Base-by-base conservation (phyloP, 2,113 vertebrate species). In the Bambusicola thoracicus region DNA sequence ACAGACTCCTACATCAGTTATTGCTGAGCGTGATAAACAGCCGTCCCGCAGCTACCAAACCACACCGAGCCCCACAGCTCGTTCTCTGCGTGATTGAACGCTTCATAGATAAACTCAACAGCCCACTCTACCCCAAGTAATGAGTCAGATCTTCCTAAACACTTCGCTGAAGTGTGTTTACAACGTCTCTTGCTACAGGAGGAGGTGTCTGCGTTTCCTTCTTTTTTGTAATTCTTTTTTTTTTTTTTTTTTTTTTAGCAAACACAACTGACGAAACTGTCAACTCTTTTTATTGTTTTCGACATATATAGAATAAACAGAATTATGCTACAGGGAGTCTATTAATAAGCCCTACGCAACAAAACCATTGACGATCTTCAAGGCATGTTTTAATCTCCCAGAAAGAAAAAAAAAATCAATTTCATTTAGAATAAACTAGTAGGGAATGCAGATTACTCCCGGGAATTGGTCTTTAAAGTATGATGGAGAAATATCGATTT, bases 401-500 rank as follows among this genome's bases (percentile, higher is more conserved):
- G 89, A 91, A 94, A 89, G n/a, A 61, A 61, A 61, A 59, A 63
- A 62, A 84, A 96, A 96, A 97, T 97, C 97, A 77, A 97, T 97
- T 91, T 97, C 96, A 94, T 96, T 97, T 96, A 92, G 92, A 96
- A 93, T 96, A 97, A 97, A 92, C 87, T 94, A 94, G 76, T 80
- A 81, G 63, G 97, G 94, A 96, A 96, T 83, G 69, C 76, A 92
- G 76, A 96, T 96, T 96, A 97, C 96, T 91, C 87, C 41, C 59
- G 94, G 92, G 96, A 97, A 95, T 94, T 90, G 84, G 82, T 78
- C 86, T 92, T 91, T 83, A 92, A 96, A 89, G 90, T 94, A 96
- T 94, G 91, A 97, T 95, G 91, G 89, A 94, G 94, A 95, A 96
- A 96, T 95, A 97, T 67, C 89, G 96, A 95, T 97, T 97, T 95